Conservation (phyloP, 1,140 invertebrate species). For the Melitaea cinxia region DNA sequence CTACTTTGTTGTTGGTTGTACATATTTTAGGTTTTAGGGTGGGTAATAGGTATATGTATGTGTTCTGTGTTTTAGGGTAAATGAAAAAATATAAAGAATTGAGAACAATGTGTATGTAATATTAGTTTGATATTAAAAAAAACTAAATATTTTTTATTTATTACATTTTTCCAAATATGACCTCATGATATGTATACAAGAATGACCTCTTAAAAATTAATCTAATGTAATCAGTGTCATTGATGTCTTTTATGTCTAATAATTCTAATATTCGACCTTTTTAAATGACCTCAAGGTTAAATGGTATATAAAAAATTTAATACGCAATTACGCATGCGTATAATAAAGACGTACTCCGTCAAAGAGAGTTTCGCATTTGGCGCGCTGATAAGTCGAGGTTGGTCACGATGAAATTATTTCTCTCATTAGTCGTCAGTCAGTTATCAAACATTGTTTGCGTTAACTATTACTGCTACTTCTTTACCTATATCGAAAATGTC, state of each 20-base stretch:
- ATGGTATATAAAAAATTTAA: conserved; percentile 57
- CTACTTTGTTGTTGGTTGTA: too few species aligned
- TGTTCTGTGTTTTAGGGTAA: too few species aligned
- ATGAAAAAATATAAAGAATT: too few species aligned
- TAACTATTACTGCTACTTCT: conserved; percentile 32
- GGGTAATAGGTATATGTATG: too few species aligned
- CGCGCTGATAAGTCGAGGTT: conserved; percentile 67
- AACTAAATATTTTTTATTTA: too few species aligned
- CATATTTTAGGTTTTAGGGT: too few species aligned
- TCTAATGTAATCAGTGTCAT: too few species aligned
- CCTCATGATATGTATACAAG: too few species aligned
- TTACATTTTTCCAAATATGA: too few species aligned
- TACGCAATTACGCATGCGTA: conserved; percentile 74
- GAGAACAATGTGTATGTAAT: too few species aligned
- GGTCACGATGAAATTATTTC: conserved; percentile 73
- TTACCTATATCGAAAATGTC: conserved; percentile 68
- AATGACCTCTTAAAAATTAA: too few species aligned
- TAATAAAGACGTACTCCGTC: conserved; percentile 47
- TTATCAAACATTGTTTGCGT: conserved; percentile 65
- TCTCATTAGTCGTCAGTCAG: conserved; percentile 63
- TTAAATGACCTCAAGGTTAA: conserved; percentile 56
- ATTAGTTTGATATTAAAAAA: too few species aligned
- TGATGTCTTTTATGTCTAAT: background rate
- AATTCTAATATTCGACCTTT: conserved; percentile 48
- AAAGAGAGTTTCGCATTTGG: conserved; percentile 60